Evolutionary conservation across 2,888 invertebrate species (phyloP).

Genomic region (Drosophila ustulata): DNA sequence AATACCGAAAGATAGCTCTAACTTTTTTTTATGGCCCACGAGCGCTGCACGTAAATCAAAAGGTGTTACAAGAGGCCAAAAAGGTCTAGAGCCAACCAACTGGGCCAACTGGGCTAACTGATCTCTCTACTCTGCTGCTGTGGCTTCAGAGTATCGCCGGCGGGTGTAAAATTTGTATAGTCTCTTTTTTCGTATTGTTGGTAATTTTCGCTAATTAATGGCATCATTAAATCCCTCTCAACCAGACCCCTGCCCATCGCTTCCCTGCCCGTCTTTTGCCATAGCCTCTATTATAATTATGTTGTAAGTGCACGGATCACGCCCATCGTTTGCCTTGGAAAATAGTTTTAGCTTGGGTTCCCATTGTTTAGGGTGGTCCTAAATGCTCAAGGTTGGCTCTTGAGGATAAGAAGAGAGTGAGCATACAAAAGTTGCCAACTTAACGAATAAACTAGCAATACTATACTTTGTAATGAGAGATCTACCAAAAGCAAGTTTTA

Average conservation of each 20-base stretch:
- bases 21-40: slow-evolving; percentile 73
- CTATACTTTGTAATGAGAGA: slow-evolving; percentile 8
- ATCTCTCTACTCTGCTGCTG: slow-evolving; percentile 5
- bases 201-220: slow-evolving; percentile 78
- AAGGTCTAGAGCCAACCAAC: slow-evolving; percentile 22
- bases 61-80: slow-evolving; percentile 68
- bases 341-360: slow-evolving; percentile 10
- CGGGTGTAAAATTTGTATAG: slow-evolving; percentile 56
- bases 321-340: slow-evolving; percentile 44
- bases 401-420: background rate
- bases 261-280: background rate
- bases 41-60: slow-evolving; percentile 73
- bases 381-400: slow-evolving; percentile 32
- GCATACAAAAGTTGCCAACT: no score
- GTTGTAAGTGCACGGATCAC: slow-evolving; percentile 66
- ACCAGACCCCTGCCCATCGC: background rate
- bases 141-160: background rate
- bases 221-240: slow-evolving; percentile 65
- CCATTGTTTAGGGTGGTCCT: slow-evolving; percentile 56
- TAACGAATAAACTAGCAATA: background rate
- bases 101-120: slow-evolving; percentile 33
- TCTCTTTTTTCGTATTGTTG: slow-evolving; percentile 56
- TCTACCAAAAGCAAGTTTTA: background rate
- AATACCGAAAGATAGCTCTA: slow-evolving; percentile 42
- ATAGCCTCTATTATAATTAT: slow-evolving; percentile 61